Conservation (phyloP, 1,140 invertebrate genomes). For the Penaeus indicus region DNA sequence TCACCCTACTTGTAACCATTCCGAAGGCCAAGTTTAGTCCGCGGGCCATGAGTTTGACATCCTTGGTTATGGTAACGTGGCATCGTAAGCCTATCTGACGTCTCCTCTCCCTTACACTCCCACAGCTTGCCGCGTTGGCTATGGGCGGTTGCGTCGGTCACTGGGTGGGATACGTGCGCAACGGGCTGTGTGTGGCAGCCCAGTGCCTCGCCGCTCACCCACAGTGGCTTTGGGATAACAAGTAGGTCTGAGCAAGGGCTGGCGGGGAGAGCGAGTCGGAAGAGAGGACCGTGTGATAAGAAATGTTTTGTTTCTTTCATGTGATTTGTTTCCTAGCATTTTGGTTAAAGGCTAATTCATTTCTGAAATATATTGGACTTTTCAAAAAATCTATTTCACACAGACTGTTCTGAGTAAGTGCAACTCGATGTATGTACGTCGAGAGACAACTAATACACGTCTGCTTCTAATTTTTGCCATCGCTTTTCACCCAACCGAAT, state of each 20-base stretch:
- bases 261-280: too few relatives aligned
- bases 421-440: too few relatives aligned
- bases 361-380: too few relatives aligned
- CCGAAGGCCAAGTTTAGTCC: too few relatives aligned
- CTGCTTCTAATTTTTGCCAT: neutral
- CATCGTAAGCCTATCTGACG: neutral
- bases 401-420: neutral
- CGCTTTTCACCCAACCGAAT: too few relatives aligned
- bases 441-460: too few relatives aligned
- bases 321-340: neutral
- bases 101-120: neutral
- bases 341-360: neutral
- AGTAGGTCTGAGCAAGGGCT: conserved; percentile 7
- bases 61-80: too few relatives aligned
- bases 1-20: too few relatives aligned
- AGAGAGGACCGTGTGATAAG: neutral
- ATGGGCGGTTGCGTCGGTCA: conserved; percentile 68
- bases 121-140: conserved; percentile 48
- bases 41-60: too few relatives aligned
- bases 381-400: neutral
- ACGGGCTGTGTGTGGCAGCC: conserved; percentile 63
- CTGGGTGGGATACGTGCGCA: conserved; percentile 69
- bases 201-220: conserved; percentile 74
- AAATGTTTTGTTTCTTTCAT: neutral
- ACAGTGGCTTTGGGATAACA: conserved; percentile 75